These are phyloP conservation scores for Lutra lutra DNA, from an alignment of 2,797 vertebrate species.

Conservation along the genomic window DNA sequence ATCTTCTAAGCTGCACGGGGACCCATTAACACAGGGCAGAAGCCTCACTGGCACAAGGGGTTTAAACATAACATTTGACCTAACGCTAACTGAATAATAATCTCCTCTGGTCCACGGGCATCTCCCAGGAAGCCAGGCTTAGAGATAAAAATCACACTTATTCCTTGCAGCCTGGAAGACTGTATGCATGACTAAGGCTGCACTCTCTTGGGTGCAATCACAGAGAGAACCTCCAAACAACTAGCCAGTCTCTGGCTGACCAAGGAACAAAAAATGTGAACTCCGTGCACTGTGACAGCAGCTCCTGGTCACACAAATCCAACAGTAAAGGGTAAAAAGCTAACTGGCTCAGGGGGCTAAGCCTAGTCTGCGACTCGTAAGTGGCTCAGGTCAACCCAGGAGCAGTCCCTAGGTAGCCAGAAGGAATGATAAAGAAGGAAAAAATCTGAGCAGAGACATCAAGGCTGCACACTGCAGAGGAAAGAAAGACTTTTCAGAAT, in stretches of 20 bases:
- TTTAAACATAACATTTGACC: not conserved
- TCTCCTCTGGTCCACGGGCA: not conserved
- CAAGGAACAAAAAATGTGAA: not conserved
- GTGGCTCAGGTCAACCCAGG: not conserved
- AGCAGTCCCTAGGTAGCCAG: not conserved
- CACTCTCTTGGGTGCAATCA: not conserved
- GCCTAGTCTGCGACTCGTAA: not conserved
- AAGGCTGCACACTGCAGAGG: not conserved
- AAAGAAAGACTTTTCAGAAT: not conserved
- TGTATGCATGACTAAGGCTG: not conserved
- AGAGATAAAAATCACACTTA: not conserved
- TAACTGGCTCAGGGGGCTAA: not conserved
- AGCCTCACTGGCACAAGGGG: not conserved
- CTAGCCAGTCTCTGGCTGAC: not conserved
- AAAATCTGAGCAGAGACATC: not conserved
- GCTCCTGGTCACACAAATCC: not conserved
- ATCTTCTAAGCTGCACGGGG: not conserved
- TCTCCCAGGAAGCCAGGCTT: conserved; percentile 18
- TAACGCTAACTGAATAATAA: not conserved
- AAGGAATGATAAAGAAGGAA: not conserved
- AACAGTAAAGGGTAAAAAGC: not conserved
- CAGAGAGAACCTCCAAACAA: not conserved
- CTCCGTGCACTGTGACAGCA: not conserved
- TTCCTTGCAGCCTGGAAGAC: not conserved
- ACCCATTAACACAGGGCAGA: not conserved